Evolutionary conservation across 2,113 vertebrate genomes (phyloP), one percentile per base, ranked within the genome.

Genomic region (Elgaria multicarinata): DNA sequence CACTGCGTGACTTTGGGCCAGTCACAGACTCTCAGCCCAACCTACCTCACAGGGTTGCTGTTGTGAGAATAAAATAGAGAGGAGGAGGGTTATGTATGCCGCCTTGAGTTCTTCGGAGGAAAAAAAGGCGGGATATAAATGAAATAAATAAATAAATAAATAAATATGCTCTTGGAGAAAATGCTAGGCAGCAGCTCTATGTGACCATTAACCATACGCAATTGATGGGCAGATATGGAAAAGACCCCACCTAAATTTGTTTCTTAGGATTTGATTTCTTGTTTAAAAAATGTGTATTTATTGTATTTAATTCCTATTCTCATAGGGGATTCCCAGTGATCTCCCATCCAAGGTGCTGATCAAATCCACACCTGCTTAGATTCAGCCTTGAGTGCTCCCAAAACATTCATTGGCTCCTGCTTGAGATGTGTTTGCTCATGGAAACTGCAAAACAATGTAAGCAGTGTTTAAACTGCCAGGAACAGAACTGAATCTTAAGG

Each of bases 391-490:
- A 28, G 20, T 64, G 36, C 67, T 85, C 33, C 46, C 83, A 85
- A 42, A 31, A 50, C 28, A 33, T 84, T 67, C 16, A 50, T n/a
- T 72, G 28, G 44, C 2, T 85, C 18, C 66, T 89, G 14, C 72
- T 76, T 75, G 55, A 87, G 31, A n/a, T 71, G 26, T 86, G 28
- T 82, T 80, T 87, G 74, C 44, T 64, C 39, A 76, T 46, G 31
- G 9, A 86, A 79, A 92, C 87, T 31, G 42, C 66, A 33, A 89
- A 33, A 85, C 81, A 88, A 6, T 90, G 77, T 84, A 64, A 79
- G 1, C 53, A 89, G 46, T 87, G 86, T 91, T 93, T 72, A 58
- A 71, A 39, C 46, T 89, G 85, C 90, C 67, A 78, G 44, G 33
- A 77, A 18, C 74, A 4, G 83, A 28, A 53, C 14, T 0, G 18